phyloP scores from a whole-genome alignment of 53 echinoderm and acorn worm genomes.

The Crossaster papposus region DNA sequence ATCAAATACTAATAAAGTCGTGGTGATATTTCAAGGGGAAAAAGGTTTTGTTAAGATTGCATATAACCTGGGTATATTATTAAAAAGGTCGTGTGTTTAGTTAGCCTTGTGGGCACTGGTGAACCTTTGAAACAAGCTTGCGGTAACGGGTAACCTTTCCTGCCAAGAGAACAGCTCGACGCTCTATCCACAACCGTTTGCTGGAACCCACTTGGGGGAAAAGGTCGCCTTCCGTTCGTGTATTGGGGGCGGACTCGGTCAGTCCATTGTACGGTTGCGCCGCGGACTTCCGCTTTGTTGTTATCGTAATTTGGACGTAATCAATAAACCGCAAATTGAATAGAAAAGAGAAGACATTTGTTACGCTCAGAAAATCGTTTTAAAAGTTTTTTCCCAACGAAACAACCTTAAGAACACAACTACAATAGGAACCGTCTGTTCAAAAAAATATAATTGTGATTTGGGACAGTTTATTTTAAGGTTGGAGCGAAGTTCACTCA shows the following conservation, averaged over 20 bases:
- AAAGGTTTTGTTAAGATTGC: neutral
- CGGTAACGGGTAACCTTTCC: slow-evolving; percentile 25
- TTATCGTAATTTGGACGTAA: slow-evolving; percentile 9
- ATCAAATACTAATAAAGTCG: neutral
- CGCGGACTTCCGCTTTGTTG: slow-evolving; percentile 34
- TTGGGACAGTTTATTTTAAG: too few species aligned
- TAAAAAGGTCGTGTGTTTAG: slow-evolving; percentile 25
- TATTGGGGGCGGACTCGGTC: neutral
- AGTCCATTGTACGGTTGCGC: slow-evolving; percentile 21
- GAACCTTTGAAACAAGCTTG: slow-evolving; percentile 38
- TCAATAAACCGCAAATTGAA: neutral
- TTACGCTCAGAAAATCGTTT: neutral
- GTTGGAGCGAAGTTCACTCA: too few species aligned
- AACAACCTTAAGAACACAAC: too few species aligned
- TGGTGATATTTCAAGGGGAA: neutral
- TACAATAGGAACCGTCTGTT: too few species aligned
- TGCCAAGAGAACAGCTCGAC: neutral
- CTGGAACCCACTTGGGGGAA: neutral
- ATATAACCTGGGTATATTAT: neutral
- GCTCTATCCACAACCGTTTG: neutral
- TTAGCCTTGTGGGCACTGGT: slow-evolving; percentile 32
- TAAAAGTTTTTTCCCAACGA: neutral
- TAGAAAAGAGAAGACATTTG: neutral
- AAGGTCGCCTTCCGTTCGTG: slow-evolving; percentile 47
- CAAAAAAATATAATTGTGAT: too few species aligned